These are phyloP conservation scores for Nyctereutes procyonoides DNA, from an alignment of 2,113 vertebrate genomes.

Conservation along the genomic window DNA sequence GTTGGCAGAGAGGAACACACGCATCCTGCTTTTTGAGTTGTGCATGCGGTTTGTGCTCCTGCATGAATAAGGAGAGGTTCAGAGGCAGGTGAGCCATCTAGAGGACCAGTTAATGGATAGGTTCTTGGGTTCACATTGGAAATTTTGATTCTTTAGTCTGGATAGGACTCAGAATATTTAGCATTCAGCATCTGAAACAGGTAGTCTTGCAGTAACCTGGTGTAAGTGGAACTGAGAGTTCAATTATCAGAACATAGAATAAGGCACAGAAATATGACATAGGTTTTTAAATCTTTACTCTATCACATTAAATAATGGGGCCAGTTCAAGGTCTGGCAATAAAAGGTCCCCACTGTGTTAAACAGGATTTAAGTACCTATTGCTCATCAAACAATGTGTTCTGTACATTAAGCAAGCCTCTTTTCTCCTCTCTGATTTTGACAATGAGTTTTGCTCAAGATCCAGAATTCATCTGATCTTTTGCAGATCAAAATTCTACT, in stretches of 20 bases:
- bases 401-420: not conserved
- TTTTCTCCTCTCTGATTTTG: not conserved
- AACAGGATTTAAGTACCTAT: not conserved
- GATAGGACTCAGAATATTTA: not conserved
- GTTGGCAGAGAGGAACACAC: not conserved
- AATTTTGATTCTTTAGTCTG: not conserved
- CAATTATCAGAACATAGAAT: not conserved
- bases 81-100: not conserved
- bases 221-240: not conserved
- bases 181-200: not conserved
- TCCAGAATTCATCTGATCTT: not conserved
- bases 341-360: not conserved
- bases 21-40: not conserved
- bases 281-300: not conserved
- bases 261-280: not conserved
- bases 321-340: not conserved
- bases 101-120: not conserved
- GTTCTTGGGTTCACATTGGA: not conserved
- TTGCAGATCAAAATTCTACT: not conserved
- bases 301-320: not conserved
- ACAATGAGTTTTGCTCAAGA: not conserved
- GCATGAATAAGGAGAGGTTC: not conserved
- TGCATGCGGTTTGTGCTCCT: accelerated
- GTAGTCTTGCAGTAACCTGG: not conserved
- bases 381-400: not conserved